Conservation (phyloP, 1,140 invertebrate species). For the Mercenaria mercenaria region DNA sequence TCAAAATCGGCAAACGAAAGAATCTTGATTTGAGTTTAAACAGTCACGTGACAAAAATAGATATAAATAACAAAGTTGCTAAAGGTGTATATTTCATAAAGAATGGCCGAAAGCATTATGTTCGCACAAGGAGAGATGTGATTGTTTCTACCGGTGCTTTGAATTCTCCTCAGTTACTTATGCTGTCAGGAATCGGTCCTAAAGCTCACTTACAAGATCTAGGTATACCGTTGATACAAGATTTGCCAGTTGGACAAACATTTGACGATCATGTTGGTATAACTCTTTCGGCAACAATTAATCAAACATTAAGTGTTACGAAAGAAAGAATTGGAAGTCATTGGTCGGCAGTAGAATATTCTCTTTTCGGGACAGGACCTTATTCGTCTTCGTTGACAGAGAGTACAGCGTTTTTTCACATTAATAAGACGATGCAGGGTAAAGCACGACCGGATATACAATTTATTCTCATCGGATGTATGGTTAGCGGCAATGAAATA, state of each 20-base stretch:
- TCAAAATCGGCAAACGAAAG: background rate
- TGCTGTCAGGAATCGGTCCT: conserved; percentile 89
- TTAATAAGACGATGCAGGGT: background rate
- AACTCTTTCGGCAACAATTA: background rate
- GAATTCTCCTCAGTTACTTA: conserved; percentile 88
- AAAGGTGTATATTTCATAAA: conserved; percentile 78
- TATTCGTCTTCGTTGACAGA: background rate
- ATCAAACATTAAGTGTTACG: background rate
- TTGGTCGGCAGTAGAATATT: background rate
- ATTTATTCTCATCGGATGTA: background rate
- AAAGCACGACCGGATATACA: conserved; percentile 20
- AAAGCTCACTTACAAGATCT: conserved; percentile 82
- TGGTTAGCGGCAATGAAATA: background rate
- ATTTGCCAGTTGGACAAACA: conserved; percentile 95
- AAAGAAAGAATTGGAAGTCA: background rate
- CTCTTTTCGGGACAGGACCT: background rate
- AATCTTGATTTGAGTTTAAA: conserved; percentile 76
- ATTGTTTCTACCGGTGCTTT: conserved; percentile 88
- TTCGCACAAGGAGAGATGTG: conserved; percentile 88
- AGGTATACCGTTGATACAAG: conserved; percentile 79
- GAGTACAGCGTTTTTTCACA: conserved; percentile 1
- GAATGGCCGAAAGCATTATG: conserved; percentile 86
- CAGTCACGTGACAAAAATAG: conserved; percentile 72
- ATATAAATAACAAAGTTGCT: conserved; percentile 60
- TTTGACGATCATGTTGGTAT: conserved; percentile 84